Evolutionary conservation across 2,888 invertebrate genomes (phyloP), one percentile per base, ranked within the genome.

Genomic region (Anarsia innoxiella): DNA sequence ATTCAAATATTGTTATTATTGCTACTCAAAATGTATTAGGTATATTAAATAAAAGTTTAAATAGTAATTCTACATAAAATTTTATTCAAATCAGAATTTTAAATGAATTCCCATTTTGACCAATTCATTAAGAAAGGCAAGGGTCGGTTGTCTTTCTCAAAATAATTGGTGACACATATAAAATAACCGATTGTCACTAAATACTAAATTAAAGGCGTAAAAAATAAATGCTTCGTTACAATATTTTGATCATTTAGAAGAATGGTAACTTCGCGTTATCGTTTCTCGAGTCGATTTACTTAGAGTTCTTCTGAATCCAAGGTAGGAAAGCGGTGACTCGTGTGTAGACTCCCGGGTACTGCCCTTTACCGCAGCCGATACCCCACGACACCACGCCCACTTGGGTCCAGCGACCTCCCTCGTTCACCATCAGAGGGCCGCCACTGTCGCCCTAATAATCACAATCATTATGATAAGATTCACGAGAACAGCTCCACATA

Each of bases 311-410:
- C 57, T 88, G 87, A 60, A 95, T 94, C 95, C 95, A 95, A 13
- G 93, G 91, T 53, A 94, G 70, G 84, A 94, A 93, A 51, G 91
- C 87, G 31, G 93, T 92, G 41, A 95, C 91, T 51, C 95, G 88
- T 0, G 95, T 93, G 72, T 96, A 96, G 2, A 96, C 95, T 10
- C 95, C 96, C 0, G 95, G 95, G 75, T 94, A 95, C 62, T 94
- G 94, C 12, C 94, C 94, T 77, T 95, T 94, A 38, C 95, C 95
- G 66, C 95, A 95, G 23, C 94, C 95, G 53, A 95, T 95, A 44
- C 95, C 95, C 94, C 95, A 95, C 9, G 94, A 94, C 12, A 95
- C 95, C 32, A 95, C 90, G 36, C 95, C 95, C 11, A 93, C 91
- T 77, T 95, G 95, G 0, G 89, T 91, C 91, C 94, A 94, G 41